Evolutionary conservation across 1,140 invertebrate species (phyloP).

Genomic region (Solenopsis fugax): DNA sequence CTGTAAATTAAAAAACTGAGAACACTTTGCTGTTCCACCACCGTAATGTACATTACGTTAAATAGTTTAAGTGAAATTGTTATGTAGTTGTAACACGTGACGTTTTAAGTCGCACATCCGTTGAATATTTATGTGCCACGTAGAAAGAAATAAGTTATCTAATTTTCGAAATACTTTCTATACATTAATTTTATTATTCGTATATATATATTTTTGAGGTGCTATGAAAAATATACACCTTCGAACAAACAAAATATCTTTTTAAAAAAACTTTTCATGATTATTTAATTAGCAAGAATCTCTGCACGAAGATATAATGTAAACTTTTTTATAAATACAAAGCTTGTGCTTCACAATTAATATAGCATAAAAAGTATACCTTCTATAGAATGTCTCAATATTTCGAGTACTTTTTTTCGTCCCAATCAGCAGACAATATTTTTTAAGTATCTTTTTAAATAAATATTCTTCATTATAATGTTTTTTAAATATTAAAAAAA

Average conservation of each 20-base stretch:
- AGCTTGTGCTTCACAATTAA: not conserved
- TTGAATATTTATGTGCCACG: conserved; percentile 3
- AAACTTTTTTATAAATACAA: not conserved
- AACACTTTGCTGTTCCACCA: not conserved
- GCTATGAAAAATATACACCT: not conserved
- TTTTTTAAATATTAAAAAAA: too few relatives aligned
- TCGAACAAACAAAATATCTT: not conserved
- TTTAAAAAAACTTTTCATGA: not conserved
- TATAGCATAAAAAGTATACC: not conserved
- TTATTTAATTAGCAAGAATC: not conserved
- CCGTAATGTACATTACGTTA: not conserved
- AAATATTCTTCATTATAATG: too few relatives aligned
- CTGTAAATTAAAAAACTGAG: not conserved
- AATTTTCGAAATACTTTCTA: conserved; percentile 8
- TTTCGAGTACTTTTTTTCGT: not conserved
- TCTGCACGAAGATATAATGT: not conserved
- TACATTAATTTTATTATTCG: conserved; percentile 14
- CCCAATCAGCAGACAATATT: too few relatives aligned
- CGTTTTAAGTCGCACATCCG: not conserved
- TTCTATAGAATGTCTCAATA: not conserved
- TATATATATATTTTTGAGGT: not conserved
- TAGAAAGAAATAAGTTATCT: not conserved
- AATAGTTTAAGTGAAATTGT: not conserved
- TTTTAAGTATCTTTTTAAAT: too few relatives aligned
- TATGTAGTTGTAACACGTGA: not conserved